Conservation (phyloP, 2,888 invertebrate genomes). For the Nomada hirtipes region DNA sequence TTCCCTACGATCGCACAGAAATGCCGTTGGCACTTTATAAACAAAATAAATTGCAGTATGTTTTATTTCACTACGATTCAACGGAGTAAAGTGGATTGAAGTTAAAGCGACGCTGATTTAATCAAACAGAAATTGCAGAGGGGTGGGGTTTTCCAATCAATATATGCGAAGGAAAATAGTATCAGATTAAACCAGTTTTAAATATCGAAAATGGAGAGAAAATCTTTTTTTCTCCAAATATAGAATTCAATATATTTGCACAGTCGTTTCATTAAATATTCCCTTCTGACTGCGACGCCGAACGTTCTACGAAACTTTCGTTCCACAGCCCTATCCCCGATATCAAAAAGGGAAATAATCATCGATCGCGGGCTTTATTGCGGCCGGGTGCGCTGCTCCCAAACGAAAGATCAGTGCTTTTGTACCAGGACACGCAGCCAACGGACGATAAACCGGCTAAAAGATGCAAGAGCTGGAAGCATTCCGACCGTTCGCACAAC, state of each 20-base stretch:
- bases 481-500: not conserved
- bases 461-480: slow-evolving; percentile 3
- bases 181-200: not conserved
- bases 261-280: not conserved
- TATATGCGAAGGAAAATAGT: no score
- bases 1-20: no score
- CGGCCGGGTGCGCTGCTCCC: not conserved
- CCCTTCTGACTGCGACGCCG: not conserved
- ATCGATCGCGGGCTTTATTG: slow-evolving; percentile 6
- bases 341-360: slow-evolving; percentile 3
- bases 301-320: not conserved
- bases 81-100: no score
- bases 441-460: slow-evolving; percentile 14
- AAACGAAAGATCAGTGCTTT: slow-evolving; percentile 5
- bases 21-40: no score
- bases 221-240: not conserved
- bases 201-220: not conserved
- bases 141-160: no score
- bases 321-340: not conserved
- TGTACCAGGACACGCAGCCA: not conserved
- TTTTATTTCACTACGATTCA: no score
- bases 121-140: no score
- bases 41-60: no score
- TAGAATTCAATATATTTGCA: not conserved
- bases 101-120: no score